Conservation (phyloP, 2,113 vertebrate genomes). For the Dasypus novemcinctus region DNA sequence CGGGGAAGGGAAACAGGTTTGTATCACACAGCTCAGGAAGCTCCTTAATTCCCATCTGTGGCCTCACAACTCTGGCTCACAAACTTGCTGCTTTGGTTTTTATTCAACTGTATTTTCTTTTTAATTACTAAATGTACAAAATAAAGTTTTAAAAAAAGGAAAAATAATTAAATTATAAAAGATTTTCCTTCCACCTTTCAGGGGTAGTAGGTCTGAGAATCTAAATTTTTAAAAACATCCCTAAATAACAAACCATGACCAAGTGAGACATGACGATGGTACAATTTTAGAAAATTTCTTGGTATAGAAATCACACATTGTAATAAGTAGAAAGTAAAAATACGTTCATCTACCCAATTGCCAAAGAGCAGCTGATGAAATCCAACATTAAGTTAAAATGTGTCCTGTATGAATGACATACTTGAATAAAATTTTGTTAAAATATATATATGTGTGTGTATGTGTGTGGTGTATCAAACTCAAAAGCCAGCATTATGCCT, state of each 20-base stretch:
- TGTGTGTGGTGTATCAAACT: no score
- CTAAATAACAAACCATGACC: neutral
- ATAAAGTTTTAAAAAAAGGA: no score
- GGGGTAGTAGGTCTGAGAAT: neutral
- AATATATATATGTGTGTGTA: no score
- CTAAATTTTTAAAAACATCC: neutral
- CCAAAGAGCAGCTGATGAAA: neutral
- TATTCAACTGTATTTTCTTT: neutral
- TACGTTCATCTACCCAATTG: neutral
- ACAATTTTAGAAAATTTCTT: neutral
- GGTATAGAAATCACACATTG: neutral
- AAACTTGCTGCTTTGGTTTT: neutral
- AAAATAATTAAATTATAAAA: neutral
- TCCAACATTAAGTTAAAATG: neutral
- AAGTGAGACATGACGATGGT: neutral
- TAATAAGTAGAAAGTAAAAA: neutral
- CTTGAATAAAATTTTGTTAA: conserved; percentile 79
- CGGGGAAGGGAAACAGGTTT: neutral
- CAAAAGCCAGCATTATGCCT: no score
- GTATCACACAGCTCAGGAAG: neutral
- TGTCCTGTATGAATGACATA: no score
- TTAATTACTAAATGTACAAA: no score
- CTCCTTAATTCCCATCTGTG: neutral
- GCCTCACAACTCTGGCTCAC: neutral
- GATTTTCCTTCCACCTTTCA: neutral